phyloP scores from a whole-genome alignment of 2,797 vertebrate genomes.

The Lacerta bilineata region DNA sequence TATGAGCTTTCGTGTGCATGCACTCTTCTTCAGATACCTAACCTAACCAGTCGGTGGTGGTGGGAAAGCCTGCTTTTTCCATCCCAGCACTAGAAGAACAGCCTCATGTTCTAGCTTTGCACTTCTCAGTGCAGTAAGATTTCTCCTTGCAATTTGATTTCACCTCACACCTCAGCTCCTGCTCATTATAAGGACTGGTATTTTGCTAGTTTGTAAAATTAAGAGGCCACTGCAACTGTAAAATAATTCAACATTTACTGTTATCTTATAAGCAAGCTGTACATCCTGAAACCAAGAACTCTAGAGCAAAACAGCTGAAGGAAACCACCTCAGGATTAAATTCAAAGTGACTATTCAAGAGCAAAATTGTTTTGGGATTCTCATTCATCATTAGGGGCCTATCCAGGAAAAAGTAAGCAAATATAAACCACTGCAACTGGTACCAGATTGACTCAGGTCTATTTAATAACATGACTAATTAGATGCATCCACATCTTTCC shows the following conservation, averaged over 20 bases:
- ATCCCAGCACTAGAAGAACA: background rate
- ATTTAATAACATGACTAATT: constrained; percentile 13
- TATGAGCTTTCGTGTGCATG: too few relatives aligned
- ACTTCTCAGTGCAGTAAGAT: background rate
- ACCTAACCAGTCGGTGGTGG: background rate
- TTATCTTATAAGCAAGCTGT: background rate
- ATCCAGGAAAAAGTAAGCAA: background rate
- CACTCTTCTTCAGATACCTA: too few relatives aligned
- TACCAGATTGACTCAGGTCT: constrained; percentile 8
- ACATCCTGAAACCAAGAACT: background rate
- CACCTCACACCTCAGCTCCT: background rate
- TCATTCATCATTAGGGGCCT: background rate
- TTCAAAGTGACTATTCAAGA: background rate
- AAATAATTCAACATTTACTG: background rate
- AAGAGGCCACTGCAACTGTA: background rate
- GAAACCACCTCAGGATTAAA: background rate
- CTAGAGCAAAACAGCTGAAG: background rate
- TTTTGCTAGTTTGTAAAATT: background rate
- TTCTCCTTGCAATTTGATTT: background rate
- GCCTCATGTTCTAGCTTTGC: background rate
- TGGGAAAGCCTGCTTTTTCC: too few relatives aligned
- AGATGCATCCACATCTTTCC: background rate
- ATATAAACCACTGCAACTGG: background rate
- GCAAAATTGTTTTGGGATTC: background rate
- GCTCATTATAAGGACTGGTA: background rate